phyloP scores from a whole-genome alignment of 2,113 vertebrate species.

The Australoheros scitulus region DNA sequence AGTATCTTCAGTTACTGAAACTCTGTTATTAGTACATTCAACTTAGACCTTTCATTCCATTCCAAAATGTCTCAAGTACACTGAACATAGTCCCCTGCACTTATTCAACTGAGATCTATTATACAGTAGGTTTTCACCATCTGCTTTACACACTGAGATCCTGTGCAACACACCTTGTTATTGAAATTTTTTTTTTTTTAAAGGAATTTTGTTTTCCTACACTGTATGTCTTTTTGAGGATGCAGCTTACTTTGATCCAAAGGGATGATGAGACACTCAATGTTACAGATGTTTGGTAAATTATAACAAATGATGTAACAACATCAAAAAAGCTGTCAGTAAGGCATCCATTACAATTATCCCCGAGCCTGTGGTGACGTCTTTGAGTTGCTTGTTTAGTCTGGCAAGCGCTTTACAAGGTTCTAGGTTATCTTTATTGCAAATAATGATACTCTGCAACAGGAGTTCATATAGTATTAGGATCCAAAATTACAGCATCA shows the following conservation, averaged over 20 bases:
- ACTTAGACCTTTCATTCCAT: no score
- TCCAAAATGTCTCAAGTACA: no score
- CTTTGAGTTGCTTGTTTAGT: constrained; percentile 1
- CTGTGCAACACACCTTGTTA: constrained; percentile 59
- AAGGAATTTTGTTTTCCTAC: constrained; percentile 6
- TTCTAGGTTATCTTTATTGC: not conserved
- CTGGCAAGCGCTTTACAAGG: not conserved
- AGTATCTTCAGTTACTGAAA: no score
- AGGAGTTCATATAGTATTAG: not conserved
- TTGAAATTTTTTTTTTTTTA: constrained; percentile 20
- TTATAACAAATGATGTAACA: constrained; percentile 48
- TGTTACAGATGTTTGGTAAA: constrained; percentile 31
- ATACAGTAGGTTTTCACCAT: constrained; percentile 78
- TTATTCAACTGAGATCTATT: constrained; percentile 84
- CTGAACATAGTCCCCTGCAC: no score
- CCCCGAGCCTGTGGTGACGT: not conserved
- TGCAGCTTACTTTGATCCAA: constrained; percentile 34
- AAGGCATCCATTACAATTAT: not conserved
- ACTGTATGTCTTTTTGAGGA: constrained; percentile 24
- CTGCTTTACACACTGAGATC: constrained; percentile 74
- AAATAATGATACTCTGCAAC: not conserved
- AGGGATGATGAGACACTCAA: constrained; percentile 25
- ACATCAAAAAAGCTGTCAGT: constrained; percentile 22
- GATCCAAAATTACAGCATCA: not conserved
- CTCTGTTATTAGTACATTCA: no score